These are phyloP conservation scores for Megalops atlanticus DNA, from an alignment of 2,113 vertebrate genomes.

Conservation along the genomic window DNA sequence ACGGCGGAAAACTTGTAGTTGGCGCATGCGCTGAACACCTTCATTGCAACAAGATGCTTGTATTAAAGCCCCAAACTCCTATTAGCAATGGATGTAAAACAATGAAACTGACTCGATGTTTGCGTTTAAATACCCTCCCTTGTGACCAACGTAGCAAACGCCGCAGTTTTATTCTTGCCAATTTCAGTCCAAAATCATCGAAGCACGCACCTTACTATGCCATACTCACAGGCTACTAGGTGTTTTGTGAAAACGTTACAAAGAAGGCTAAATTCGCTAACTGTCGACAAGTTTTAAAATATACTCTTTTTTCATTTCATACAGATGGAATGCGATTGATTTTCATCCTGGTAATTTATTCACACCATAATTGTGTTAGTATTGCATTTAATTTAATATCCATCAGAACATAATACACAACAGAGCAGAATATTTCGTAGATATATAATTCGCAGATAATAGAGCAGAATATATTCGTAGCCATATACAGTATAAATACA, in stretches of 20 bases:
- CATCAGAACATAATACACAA: neutral
- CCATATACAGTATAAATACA: too few species aligned
- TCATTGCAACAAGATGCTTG: slow-evolving; percentile 65
- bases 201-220: neutral
- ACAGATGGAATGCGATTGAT: neutral
- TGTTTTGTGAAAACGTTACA: neutral
- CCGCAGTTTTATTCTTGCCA: neutral
- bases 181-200: neutral
- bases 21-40: slow-evolving; percentile 82
- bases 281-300: neutral
- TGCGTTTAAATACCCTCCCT: neutral
- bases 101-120: neutral
- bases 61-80: slow-evolving; percentile 68
- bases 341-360: neutral
- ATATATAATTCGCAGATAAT: too few species aligned
- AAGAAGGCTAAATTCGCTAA: neutral
- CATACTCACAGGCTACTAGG: neutral
- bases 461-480: too few species aligned
- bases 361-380: too few species aligned
- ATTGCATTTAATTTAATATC: too few species aligned
- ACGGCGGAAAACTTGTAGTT: slow-evolving; percentile 45
- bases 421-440: neutral
- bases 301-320: neutral
- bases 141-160: neutral
- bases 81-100: slow-evolving; percentile 8